Conservation (phyloP, 2,888 invertebrate species). For the Agrotis exclamationis region DNA sequence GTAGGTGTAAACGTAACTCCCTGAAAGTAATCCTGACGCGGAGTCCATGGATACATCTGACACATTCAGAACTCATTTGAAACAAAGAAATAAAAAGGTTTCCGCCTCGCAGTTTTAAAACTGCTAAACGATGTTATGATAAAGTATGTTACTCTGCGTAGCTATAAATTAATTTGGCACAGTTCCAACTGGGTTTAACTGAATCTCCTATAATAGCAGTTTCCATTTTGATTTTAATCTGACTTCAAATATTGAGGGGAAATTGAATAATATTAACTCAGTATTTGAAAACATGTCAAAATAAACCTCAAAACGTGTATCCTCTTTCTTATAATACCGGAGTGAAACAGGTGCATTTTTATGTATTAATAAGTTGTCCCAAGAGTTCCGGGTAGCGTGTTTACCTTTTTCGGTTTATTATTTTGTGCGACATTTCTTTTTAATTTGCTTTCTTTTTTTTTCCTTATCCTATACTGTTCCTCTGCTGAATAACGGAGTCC, state of each 20-base stretch:
- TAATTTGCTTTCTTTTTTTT: not conserved
- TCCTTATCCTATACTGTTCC: too few species aligned
- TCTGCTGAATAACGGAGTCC: too few species aligned
- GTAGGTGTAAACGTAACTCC: too few species aligned
- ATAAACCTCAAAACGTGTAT: not conserved
- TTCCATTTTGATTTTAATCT: constrained; percentile 41
- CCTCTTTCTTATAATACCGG: constrained; percentile 7
- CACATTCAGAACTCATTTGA: constrained; percentile 19
- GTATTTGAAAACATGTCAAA: not conserved
- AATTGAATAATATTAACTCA: constrained; percentile 15
- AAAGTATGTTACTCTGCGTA: constrained; percentile 57
- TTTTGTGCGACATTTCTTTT: not conserved
- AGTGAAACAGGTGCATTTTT: constrained; percentile 18
- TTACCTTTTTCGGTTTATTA: not conserved
- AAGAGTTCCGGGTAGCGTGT: not conserved
- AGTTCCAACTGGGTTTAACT: constrained; percentile 48
- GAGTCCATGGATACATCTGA: not conserved
- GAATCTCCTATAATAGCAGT: constrained; percentile 38
- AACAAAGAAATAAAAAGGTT: constrained; percentile 37
- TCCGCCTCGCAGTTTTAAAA: constrained; percentile 35
- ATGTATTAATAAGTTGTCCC: constrained; percentile 2
- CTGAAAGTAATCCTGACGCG: too few species aligned
- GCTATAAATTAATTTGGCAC: constrained; percentile 62
- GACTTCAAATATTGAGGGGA: constrained; percentile 32
- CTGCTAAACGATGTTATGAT: constrained; percentile 62